These are phyloP conservation scores for Xiphorhynchus elegans DNA, from an alignment of 2,113 vertebrate genomes.

Conservation along the genomic window DNA sequence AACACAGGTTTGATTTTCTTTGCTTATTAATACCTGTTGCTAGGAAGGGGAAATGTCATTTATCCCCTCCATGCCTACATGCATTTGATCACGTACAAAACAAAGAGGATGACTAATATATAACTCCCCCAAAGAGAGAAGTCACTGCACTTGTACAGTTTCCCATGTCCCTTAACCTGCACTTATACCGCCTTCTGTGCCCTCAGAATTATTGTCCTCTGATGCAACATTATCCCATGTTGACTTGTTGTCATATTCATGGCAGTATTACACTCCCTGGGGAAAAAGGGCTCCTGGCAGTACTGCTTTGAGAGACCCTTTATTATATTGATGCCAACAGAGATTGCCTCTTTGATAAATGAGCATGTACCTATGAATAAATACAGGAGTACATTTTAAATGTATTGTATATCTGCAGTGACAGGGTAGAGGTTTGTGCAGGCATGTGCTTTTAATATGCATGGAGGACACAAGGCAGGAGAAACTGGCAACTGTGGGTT, in stretches of 20 bases:
- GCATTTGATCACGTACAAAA: background rate
- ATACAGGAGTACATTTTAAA: conserved; percentile 54
- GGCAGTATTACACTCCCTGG: background rate
- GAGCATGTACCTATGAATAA: conserved; percentile 60
- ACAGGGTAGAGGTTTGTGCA: conserved; percentile 28
- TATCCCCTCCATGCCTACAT: background rate
- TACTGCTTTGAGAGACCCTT: conserved; percentile 38
- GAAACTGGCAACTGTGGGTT: background rate
- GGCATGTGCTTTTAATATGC: conserved; percentile 22
- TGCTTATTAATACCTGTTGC: background rate
- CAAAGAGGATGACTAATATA: background rate
- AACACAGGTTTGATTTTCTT: background rate
- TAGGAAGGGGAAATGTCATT: background rate
- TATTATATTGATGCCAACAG: conserved; percentile 48
- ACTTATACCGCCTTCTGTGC: background rate
- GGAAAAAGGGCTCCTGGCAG: conserved; percentile 19
- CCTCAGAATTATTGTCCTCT: conserved; percentile 18
- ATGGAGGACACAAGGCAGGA: background rate
- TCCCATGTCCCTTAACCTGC: background rate
- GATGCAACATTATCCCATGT: conserved; percentile 22
- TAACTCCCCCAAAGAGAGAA: background rate
- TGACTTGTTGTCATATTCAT: conserved; percentile 28
- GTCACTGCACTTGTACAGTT: background rate
- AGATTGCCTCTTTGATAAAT: conserved; percentile 57
- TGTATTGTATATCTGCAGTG: conserved; percentile 41